phyloP scores from a whole-genome alignment of 2,888 invertebrate species.

The Branchipolynoe longqiensis region DNA sequence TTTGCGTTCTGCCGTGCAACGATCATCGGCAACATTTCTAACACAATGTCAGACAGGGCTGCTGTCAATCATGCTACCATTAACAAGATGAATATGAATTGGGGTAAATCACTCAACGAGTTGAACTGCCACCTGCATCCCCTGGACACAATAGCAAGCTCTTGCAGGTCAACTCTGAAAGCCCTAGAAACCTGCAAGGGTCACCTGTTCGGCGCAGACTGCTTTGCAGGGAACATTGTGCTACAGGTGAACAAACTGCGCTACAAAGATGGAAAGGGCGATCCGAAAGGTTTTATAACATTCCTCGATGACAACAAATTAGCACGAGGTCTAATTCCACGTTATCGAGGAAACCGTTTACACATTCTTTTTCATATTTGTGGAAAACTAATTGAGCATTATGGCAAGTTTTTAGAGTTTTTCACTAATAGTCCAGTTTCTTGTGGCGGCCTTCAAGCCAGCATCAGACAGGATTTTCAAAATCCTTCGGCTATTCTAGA shows the following conservation, averaged over 20 bases:
- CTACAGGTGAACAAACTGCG: slow-evolving; percentile 65
- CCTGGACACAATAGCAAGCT: slow-evolving; percentile 62
- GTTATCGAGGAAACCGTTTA: too few relatives aligned
- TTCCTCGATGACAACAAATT: too few relatives aligned
- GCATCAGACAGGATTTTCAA: background rate
- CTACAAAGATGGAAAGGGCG: slow-evolving; percentile 66
- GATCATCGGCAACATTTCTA: slow-evolving; percentile 32
- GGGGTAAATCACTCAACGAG: slow-evolving; percentile 61
- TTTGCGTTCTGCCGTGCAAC: background rate
- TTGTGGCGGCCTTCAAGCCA: background rate
- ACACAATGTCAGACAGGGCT: slow-evolving; percentile 57
- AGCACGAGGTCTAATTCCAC: too few relatives aligned
- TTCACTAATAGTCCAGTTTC: background rate
- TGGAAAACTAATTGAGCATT: slow-evolving; percentile 12
- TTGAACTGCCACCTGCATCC: slow-evolving; percentile 65
- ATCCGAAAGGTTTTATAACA: slow-evolving; percentile 64
- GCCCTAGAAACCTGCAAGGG: slow-evolving; percentile 58
- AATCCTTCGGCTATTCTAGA: background rate
- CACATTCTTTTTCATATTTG: too few relatives aligned
- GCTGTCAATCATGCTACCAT: slow-evolving; percentile 63
- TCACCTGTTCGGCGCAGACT: slow-evolving; percentile 63
- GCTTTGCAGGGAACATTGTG: slow-evolving; percentile 64
- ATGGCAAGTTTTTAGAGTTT: background rate
- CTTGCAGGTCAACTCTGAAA: slow-evolving; percentile 60
- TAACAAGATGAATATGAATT: slow-evolving; percentile 19